Percentiles rank a stretch among this genome's conserved stretches.
These are phyloP conservation scores for Trinorchestia longiramus DNA, from an alignment of 1,140 invertebrate genomes.

Conservation along the genomic window DNA sequence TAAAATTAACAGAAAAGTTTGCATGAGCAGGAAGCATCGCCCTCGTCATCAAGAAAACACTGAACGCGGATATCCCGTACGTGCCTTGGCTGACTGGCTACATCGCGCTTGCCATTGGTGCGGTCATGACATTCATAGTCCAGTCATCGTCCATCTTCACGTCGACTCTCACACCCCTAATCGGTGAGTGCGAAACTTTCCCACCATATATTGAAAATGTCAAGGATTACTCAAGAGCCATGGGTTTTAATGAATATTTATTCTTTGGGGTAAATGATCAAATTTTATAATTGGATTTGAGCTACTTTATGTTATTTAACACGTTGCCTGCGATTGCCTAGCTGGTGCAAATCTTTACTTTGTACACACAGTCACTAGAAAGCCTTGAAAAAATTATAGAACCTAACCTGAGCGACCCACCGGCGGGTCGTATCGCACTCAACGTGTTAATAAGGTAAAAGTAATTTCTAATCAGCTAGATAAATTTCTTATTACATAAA, in stretches of 20 bases:
- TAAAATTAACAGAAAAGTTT: not conserved
- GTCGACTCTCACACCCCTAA: constrained; percentile 77
- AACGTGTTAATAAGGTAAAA: too few relatives aligned
- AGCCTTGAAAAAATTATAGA: too few relatives aligned
- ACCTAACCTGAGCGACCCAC: too few relatives aligned
- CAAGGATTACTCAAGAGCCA: not conserved
- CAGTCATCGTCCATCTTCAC: constrained; percentile 79
- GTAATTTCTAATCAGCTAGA: too few relatives aligned
- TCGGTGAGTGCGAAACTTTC: constrained; percentile 70
- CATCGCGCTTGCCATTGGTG: constrained; percentile 75
- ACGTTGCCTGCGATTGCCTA: too few relatives aligned
- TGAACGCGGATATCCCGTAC: constrained; percentile 74
- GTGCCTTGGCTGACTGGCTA: constrained; percentile 74
- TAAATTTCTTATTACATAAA: too few relatives aligned
- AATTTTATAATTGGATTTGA: not conserved
- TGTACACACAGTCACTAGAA: too few relatives aligned
- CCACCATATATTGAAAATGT: not conserved
- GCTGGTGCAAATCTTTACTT: too few relatives aligned
- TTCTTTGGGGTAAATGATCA: not conserved
- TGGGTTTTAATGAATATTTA: not conserved
- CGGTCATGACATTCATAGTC: constrained; percentile 75
- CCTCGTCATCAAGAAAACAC: constrained; percentile 72
- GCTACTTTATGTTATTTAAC: too few relatives aligned
- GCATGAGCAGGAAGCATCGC: constrained; percentile 72
- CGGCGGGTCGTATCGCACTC: too few relatives aligned